Percentiles rank a stretch among this genome's conserved stretches.
These are phyloP conservation scores for Gambusia affinis DNA, from an alignment of 2,113 vertebrate species.

Conservation along the genomic window DNA sequence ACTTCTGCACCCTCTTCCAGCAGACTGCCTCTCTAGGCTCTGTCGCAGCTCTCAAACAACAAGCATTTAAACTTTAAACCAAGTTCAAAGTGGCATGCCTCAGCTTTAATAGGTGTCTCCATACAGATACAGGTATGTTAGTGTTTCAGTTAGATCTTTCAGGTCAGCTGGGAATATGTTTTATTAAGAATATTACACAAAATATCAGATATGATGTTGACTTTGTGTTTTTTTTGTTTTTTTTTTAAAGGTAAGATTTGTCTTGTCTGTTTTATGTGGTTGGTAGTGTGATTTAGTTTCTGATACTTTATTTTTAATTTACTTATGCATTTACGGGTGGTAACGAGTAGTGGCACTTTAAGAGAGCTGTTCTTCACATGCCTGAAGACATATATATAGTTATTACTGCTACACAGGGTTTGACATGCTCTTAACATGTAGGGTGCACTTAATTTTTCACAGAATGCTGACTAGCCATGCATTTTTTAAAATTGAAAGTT, in stretches of 20 bases:
- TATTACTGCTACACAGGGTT: no score
- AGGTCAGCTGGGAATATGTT: no score
- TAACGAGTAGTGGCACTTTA: no score
- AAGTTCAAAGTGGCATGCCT: background rate
- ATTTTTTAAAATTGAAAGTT: background rate
- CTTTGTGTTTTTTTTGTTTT: background rate
- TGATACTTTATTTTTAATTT: background rate
- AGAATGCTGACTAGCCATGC: background rate
- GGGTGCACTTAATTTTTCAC: background rate
- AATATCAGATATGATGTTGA: background rate
- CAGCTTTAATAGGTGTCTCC: background rate
- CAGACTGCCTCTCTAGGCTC: slow-evolving; percentile 21
- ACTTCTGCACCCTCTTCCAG: slow-evolving; percentile 30
- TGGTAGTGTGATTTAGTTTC: background rate
- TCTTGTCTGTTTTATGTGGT: background rate
- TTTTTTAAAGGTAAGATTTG: background rate
- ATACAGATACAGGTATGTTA: background rate
- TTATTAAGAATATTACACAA: background rate
- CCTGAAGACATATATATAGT: background rate
- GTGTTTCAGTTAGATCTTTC: background rate
- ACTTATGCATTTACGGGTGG: background rate
- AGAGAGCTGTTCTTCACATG: no score
- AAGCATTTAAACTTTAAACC: background rate
- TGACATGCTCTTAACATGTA: background rate
- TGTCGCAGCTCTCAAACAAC: background rate